Percentiles rank a stretch among this genome's conserved stretches.
Conservation (phyloP, 64 coral and sea anemone species). For the Stylophora pistillata region DNA sequence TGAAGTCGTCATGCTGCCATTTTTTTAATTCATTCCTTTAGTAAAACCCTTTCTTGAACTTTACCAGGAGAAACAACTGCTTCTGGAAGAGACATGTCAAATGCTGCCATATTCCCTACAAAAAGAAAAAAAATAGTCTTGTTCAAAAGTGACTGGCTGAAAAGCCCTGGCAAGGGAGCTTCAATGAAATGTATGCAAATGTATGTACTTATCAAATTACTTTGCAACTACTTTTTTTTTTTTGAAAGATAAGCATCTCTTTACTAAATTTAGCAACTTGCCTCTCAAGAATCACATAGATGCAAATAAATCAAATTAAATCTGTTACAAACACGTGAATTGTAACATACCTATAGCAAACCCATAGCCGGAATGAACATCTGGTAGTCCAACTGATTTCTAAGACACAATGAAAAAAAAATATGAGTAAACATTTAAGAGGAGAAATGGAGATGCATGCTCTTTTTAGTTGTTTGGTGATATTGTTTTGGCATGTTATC, state of each 20-base stretch:
- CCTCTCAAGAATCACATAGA: neutral
- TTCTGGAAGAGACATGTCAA: conserved; percentile 72
- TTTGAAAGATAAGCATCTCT: too few relatives aligned
- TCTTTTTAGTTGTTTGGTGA: neutral
- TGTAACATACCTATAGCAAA: conserved; percentile 91
- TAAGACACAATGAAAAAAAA: neutral
- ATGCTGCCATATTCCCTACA: conserved; percentile 79
- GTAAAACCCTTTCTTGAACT: too few relatives aligned
- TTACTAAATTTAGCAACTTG: too few relatives aligned
- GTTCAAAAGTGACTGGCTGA: neutral
- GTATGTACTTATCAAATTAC: neutral
- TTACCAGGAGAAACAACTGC: conserved; percentile 78
- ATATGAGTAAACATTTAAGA: neutral
- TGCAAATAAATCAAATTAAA: neutral
- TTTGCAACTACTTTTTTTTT: too few relatives aligned
- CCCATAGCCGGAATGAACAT: conserved; percentile 96
- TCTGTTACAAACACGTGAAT: neutral
- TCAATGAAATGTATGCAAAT: neutral
- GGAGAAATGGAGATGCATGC: neutral
- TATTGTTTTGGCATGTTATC: neutral
- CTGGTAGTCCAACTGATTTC: conserved; percentile 92
- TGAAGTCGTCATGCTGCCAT: too few relatives aligned
- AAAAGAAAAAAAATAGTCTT: neutral
- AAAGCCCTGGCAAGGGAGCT: too few relatives aligned
- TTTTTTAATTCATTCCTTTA: too few relatives aligned